Base-by-base conservation (phyloP, 2,888 invertebrate genomes). In the Drosophila prostipennis region DNA sequence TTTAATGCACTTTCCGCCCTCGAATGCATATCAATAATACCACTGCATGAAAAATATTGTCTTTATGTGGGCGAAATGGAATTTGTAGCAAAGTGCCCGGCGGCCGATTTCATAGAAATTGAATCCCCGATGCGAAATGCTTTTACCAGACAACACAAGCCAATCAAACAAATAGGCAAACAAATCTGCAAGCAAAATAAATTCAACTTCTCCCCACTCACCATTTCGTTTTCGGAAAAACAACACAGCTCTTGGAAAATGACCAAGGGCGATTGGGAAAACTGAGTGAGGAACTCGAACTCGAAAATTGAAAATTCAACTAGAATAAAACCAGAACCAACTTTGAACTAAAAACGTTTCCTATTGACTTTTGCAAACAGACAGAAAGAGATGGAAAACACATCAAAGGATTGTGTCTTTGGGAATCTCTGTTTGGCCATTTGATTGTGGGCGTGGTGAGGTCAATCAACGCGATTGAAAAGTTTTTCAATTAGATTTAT, bases 131-230 rank as follows among this genome's bases (percentile, higher is more conserved):
- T 67, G 64, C 49, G 59, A 69, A 80, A 71, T 36, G 77, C 78
- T 85, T 85, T 79, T 78, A 73, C 68, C 59, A 71, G 52, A 53
- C 59, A 67, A 59, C 63, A 55, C 55, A 48, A 65, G 71, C 78
- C 86, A 80, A 80, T 86, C 86, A 86, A 86, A 67, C 71, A 78
- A 80, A 82, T 78, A 80, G 86, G 73, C 71, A 86, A 83, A 78
- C 80, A 76, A 68, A 82, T 56, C 80, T 72, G 63, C 43, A 72
- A 68, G 71, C 80, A 56, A 86, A 80, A 80, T 78, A 78, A 86
- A 86, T 76, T 70, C 70, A 74, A 70, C 60, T 81, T 68, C 45
- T 26, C 14, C 34, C 54, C 43, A 51, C 26, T 43, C 43, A 26
- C 34, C 26, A 13, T 57, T 58, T 46, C 56, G 45, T 52, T 40